Conservation (phyloP, 2,113 vertebrate species). For the Paracanthobrama guichenoti region DNA sequence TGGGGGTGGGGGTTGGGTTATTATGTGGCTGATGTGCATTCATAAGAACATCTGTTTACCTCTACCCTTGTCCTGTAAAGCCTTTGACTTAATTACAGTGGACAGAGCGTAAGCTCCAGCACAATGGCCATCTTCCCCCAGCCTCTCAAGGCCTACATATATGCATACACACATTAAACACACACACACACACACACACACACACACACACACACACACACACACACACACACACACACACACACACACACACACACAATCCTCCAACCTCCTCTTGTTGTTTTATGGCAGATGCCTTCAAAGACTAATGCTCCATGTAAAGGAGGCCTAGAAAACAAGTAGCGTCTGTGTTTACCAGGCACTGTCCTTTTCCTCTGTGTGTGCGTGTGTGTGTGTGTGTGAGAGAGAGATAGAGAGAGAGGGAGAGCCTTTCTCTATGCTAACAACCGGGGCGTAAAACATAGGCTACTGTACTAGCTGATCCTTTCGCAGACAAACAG, state of each 20-base stretch:
- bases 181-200: not conserved
- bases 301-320: constrained; percentile 55
- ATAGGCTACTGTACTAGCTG: constrained; percentile 46
- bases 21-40: constrained; percentile 53
- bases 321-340: constrained; percentile 58
- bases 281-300: constrained; percentile 57
- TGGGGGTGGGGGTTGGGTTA: not conserved
- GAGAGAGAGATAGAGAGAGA: not conserved
- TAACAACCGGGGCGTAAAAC: constrained; percentile 48
- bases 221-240: not conserved
- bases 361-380: constrained; percentile 15
- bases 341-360: constrained; percentile 31
- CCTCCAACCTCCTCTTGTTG: constrained; percentile 44
- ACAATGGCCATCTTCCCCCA: constrained; percentile 47
- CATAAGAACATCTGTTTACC: constrained; percentile 70
- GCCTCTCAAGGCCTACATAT: constrained; percentile 31
- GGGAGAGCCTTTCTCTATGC: constrained; percentile 24
- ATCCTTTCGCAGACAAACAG: constrained; percentile 82
- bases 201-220: too few species aligned
- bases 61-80: constrained; percentile 60
- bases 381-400: constrained; percentile 25
- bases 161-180: constrained; percentile 37
- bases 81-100: constrained; percentile 74
- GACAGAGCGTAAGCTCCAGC: constrained; percentile 59
- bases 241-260: constrained; percentile 31